These are phyloP conservation scores for Astreopora myriophthalma DNA, from an alignment of 64 coral and sea anemone genomes.

Conservation along the genomic window DNA sequence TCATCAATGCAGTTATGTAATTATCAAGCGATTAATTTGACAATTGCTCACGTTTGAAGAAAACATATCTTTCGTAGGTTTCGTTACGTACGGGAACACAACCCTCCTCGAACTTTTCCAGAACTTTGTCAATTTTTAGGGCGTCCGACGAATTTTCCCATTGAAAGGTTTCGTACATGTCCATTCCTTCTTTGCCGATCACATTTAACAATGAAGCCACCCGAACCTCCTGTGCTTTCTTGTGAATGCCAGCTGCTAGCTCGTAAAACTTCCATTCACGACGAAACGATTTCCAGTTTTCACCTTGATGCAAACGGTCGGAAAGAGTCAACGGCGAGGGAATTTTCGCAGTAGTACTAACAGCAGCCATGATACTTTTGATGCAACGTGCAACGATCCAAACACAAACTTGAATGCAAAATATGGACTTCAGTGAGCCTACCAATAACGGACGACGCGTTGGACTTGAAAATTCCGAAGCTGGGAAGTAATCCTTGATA, in stretches of 20 bases:
- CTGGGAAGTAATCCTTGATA: no score
- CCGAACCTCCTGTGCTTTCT: conserved; percentile 21
- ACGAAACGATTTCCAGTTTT: conserved; percentile 36
- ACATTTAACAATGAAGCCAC: conserved; percentile 38
- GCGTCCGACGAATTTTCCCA: neutral
- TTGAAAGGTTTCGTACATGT: conserved; percentile 57
- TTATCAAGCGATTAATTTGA: neutral
- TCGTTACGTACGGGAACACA: conserved; percentile 40
- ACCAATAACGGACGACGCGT: no score
- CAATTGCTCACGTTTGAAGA: conserved; percentile 62
- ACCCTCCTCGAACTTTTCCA: conserved; percentile 56
- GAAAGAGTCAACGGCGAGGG: conserved; percentile 15
- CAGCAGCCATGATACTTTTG: conserved; percentile 7
- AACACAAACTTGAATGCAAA: conserved; percentile 30
- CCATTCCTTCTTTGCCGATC: conserved; percentile 20
- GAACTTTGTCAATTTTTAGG: conserved; percentile 18
- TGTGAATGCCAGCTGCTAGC: conserved; percentile 41
- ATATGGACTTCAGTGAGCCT: conserved; percentile 33
- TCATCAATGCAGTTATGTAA: conserved; percentile 51
- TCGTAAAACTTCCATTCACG: conserved; percentile 13
- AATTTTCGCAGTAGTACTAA: conserved; percentile 58
- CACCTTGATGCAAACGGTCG: conserved; percentile 45
- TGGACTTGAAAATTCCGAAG: no score
- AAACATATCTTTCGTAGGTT: conserved; percentile 58
- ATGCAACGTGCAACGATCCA: no score